Percentiles rank a stretch among this genome's conserved stretches.
Conservation (phyloP, 2,113 vertebrate species). For the Neodon shergylaensis region DNA sequence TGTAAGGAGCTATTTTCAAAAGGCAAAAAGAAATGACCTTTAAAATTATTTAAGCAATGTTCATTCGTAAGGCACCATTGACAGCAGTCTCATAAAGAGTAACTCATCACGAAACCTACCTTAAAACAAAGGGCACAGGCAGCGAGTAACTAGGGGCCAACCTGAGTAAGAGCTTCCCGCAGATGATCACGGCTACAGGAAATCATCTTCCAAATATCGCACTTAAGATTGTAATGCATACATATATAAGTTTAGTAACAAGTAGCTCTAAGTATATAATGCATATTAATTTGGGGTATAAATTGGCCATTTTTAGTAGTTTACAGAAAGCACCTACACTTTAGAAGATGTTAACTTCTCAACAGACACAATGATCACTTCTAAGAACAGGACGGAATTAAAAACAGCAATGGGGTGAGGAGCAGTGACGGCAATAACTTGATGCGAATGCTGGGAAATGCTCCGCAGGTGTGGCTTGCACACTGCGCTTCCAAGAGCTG, state of each 20-base stretch:
- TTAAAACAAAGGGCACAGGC: constrained; percentile 44
- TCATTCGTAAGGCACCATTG: constrained; percentile 77
- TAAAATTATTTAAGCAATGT: constrained; percentile 81
- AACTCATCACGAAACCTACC: constrained; percentile 73
- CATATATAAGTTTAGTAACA: constrained; percentile 69
- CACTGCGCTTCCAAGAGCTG: constrained; percentile 72
- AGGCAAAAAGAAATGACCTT: constrained; percentile 84
- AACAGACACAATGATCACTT: constrained; percentile 73
- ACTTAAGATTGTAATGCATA: constrained; percentile 44
- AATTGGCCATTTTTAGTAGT: constrained; percentile 64
- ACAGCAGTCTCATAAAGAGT: constrained; percentile 72
- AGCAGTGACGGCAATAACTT: constrained; percentile 68
- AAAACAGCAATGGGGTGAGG: constrained; percentile 66
- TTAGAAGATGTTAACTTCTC: constrained; percentile 73
- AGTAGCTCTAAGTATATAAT: constrained; percentile 68
- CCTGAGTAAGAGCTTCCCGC: neutral
- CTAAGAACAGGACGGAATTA: constrained; percentile 80
- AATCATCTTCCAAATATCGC: constrained; percentile 43
- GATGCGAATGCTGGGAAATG: constrained; percentile 73
- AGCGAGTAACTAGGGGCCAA: constrained; percentile 24
- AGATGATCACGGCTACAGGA: neutral
- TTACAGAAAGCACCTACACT: constrained; percentile 72
- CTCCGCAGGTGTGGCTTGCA: constrained; percentile 66
- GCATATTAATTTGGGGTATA: constrained; percentile 56
- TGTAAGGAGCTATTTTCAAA: constrained; percentile 88